Percentiles rank a stretch among this genome's conserved stretches.
These are phyloP conservation scores for Chamaetylas fuelleborni DNA, from an alignment of 2,113 vertebrate genomes.

Conservation along the genomic window DNA sequence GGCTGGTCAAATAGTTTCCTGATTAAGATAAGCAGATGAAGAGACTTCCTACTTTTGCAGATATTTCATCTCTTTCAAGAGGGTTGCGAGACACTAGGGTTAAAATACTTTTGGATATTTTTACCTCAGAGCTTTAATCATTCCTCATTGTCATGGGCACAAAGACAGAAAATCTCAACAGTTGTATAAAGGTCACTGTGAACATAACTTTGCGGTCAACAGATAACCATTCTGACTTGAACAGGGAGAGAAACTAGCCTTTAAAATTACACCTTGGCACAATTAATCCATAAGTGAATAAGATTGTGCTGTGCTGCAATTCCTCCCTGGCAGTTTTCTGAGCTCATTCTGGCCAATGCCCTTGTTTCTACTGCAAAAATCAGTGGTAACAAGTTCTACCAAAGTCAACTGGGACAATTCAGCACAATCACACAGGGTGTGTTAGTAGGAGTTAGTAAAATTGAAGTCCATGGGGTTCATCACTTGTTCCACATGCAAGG, in stretches of 20 bases:
- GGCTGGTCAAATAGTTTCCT: background rate
- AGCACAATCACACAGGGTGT: rapidly evolving
- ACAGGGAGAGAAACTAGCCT: background rate
- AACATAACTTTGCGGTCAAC: background rate
- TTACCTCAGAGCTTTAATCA: background rate
- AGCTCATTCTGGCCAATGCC: background rate
- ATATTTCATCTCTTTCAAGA: background rate
- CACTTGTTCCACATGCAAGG: background rate
- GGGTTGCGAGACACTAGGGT: background rate
- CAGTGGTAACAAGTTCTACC: background rate
- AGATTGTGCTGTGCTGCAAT: background rate
- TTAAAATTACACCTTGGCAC: background rate
- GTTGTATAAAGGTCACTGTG: background rate
- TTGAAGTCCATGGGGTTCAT: background rate
- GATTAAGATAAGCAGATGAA: constrained; percentile 22
- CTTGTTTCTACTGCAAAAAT: background rate
- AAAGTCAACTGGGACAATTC: background rate
- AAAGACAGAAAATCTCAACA: background rate
- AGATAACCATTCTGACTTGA: background rate
- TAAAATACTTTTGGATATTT: background rate
- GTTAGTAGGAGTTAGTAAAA: background rate
- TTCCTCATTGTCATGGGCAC: background rate
- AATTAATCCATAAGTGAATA: background rate
- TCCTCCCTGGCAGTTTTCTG: background rate
- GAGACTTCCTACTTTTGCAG: background rate